These are phyloP conservation scores for Araneus ventricosus DNA, from an alignment of 1,140 invertebrate species.

Conservation along the genomic window DNA sequence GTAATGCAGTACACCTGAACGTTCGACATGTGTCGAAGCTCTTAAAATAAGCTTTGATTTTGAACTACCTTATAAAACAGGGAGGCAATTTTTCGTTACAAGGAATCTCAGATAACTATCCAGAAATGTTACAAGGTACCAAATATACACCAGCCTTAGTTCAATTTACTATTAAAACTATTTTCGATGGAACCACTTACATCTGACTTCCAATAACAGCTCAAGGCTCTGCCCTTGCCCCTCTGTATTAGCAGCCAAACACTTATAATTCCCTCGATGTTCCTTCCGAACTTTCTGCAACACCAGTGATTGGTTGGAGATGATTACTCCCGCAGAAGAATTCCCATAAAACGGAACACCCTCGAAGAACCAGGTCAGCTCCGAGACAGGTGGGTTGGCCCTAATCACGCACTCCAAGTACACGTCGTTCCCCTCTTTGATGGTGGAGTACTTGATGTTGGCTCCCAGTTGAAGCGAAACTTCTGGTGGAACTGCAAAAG, in stretches of 20 bases:
- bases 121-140: background rate
- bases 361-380: constrained; percentile 87
- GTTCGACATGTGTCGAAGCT: too few species aligned
- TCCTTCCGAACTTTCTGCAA: constrained; percentile 74
- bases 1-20: too few species aligned
- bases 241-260: constrained; percentile 76
- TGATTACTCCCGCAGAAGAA: constrained; percentile 86
- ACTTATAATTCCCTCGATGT: constrained; percentile 76
- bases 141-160: background rate
- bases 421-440: constrained; percentile 88
- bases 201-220: constrained; percentile 90
- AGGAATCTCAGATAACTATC: background rate
- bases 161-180: background rate
- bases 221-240: constrained; percentile 89
- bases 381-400: constrained; percentile 91
- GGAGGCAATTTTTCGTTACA: too few species aligned
- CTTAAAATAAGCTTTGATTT: too few species aligned
- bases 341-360: constrained; percentile 60
- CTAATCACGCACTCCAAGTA: constrained; percentile 93
- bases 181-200: constrained; percentile 68
- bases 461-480: constrained; percentile 69
- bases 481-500: constrained; percentile 69
- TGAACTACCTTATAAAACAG: too few species aligned
- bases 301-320: constrained; percentile 81
- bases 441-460: constrained; percentile 78